These are phyloP conservation scores for Phenganax subtilis DNA, from an alignment of 92 coral and sea anemone genomes.

Conservation along the genomic window DNA sequence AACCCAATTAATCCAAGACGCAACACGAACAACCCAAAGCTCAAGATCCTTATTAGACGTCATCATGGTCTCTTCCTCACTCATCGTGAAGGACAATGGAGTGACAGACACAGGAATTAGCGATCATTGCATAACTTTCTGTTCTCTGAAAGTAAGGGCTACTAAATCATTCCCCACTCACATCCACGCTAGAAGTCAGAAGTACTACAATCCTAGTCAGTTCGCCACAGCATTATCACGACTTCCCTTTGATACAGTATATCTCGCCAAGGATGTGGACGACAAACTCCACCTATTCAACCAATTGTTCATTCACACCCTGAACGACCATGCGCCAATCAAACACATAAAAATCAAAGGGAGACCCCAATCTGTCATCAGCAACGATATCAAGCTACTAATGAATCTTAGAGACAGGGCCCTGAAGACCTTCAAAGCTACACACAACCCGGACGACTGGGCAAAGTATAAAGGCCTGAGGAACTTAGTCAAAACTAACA, in stretches of 20 bases:
- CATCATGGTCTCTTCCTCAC: constrained; percentile 17
- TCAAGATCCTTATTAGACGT: constrained; percentile 11
- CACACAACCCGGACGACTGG: constrained; percentile 26
- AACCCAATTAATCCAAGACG: constrained; percentile 15
- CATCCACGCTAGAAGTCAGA: background rate
- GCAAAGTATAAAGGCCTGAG: background rate
- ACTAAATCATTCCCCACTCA: background rate
- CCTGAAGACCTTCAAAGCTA: background rate
- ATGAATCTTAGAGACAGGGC: constrained; percentile 20
- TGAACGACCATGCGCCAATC: background rate
- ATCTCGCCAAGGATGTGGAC: background rate
- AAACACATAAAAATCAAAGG: background rate
- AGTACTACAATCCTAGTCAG: background rate
- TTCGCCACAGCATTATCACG: background rate
- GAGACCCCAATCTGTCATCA: background rate
- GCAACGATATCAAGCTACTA: background rate
- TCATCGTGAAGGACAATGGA: too few species aligned
- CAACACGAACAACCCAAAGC: background rate
- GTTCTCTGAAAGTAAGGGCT: background rate
- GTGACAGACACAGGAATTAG: background rate
- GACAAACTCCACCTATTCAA: background rate
- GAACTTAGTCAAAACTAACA: constrained; percentile 37
- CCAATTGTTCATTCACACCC: background rate
- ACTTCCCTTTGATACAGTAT: background rate
- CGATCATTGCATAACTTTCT: background rate